These are phyloP conservation scores for Zalophus californianus DNA, from an alignment of 2,797 vertebrate genomes.

Conservation along the genomic window DNA sequence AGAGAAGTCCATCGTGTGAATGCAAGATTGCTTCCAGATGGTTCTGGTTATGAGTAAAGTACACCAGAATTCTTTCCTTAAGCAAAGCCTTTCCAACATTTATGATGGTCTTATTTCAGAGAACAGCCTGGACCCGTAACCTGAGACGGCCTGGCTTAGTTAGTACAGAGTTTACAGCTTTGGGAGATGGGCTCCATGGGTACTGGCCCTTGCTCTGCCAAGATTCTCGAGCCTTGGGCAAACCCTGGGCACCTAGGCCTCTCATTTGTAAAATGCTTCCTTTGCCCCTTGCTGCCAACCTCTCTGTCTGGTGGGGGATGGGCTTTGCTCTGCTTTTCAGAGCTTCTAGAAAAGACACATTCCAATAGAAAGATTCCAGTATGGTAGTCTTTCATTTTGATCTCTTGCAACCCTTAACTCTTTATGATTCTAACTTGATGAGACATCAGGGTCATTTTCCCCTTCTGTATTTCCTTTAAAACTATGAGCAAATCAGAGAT, in stretches of 20 bases:
- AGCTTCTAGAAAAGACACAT: slow-evolving; percentile 53
- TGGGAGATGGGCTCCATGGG: neutral
- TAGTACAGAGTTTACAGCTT: neutral
- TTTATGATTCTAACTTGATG: slow-evolving; percentile 47
- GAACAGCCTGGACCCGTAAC: neutral
- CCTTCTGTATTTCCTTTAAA: slow-evolving; percentile 42
- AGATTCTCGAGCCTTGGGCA: neutral
- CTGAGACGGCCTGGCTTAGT: neutral
- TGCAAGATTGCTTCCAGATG: slow-evolving; percentile 80
- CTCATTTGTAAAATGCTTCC: neutral
- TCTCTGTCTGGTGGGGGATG: neutral
- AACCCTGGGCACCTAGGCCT: neutral
- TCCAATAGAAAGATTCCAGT: slow-evolving; percentile 37
- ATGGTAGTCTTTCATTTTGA: slow-evolving; percentile 35
- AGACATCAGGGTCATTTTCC: slow-evolving; percentile 17
- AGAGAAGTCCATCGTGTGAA: slow-evolving; percentile 78
- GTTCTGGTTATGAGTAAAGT: slow-evolving; percentile 56
- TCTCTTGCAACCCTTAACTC: slow-evolving; percentile 34
- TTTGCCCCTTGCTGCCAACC: neutral
- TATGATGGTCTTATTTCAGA: slow-evolving; percentile 48
- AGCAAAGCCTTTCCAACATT: slow-evolving; percentile 45
- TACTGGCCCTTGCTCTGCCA: neutral
- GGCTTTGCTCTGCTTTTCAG: neutral
- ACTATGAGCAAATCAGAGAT: slow-evolving; percentile 5
- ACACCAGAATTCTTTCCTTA: slow-evolving; percentile 60